phyloP scores from a whole-genome alignment of 2,888 invertebrate genomes.

The Norana najaformis region DNA sequence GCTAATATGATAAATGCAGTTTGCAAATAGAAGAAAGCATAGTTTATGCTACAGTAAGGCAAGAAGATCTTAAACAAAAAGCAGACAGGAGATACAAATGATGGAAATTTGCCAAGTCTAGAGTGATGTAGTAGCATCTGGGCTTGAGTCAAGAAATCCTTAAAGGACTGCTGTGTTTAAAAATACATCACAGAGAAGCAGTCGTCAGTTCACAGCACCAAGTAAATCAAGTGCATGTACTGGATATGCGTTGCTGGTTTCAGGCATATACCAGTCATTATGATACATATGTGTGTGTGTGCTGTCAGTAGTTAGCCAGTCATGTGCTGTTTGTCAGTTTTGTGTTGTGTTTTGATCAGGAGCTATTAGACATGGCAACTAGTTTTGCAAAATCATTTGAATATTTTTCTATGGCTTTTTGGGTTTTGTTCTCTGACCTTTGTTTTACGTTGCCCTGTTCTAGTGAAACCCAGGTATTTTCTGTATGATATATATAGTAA shows the following conservation, averaged over 20 bases:
- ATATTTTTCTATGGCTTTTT: conserved; percentile 24
- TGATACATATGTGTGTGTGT: neutral
- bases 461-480: conserved; percentile 22
- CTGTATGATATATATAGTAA: conserved; percentile 15
- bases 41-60: neutral
- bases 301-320: neutral
- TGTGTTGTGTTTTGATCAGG: neutral
- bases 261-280: neutral
- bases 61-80: too few relatives aligned
- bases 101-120: neutral
- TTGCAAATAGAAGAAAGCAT: neutral
- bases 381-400: neutral
- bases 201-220: neutral
- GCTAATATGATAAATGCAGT: neutral
- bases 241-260: neutral
- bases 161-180: neutral
- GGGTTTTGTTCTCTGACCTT: neutral
- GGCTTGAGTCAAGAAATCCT: neutral
- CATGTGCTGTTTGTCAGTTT: neutral
- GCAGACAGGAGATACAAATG: too few relatives aligned
- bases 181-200: neutral
- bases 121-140: neutral
- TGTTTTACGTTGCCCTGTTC: neutral
- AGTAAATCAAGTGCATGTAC: neutral
- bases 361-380: neutral